Evolutionary conservation across 2,113 vertebrate species (phyloP).

Genomic region (Phycodurus eques): DNA sequence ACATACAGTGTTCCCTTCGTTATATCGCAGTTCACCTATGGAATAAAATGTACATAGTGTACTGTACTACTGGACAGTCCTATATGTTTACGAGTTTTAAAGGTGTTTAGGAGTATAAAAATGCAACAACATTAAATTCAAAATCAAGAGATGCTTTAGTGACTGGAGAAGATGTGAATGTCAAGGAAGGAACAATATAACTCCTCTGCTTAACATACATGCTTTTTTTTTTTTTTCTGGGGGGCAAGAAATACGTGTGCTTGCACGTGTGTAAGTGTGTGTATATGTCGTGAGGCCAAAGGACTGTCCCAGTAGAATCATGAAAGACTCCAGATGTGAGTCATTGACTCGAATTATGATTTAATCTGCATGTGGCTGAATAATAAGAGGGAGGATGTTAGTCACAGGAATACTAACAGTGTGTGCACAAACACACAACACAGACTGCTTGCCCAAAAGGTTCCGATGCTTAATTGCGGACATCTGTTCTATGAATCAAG

Average conservation of each 20-base stretch:
- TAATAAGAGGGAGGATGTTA: neutral
- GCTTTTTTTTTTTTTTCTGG: neutral
- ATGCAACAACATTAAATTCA: too few relatives aligned
- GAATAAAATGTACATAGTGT: too few relatives aligned
- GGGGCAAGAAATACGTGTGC: neutral
- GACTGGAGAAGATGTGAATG: neutral
- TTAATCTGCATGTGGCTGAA: constrained; percentile 2
- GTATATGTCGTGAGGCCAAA: neutral
- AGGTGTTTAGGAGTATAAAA: too few relatives aligned
- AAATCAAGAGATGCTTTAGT: too few relatives aligned
- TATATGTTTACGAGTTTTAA: too few relatives aligned
- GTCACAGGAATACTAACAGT: neutral
- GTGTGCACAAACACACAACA: neutral
- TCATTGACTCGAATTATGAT: constrained; percentile 6
- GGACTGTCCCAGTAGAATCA: neutral
- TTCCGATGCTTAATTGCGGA: constrained; percentile 2
- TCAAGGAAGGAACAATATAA: neutral
- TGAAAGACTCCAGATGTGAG: constrained; percentile 1
- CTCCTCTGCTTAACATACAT: neutral
- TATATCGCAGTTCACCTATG: too few relatives aligned
- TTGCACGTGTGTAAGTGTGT: neutral
- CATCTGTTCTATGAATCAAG: constrained; percentile 16
- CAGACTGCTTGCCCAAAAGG: neutral
- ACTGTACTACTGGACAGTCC: too few relatives aligned
- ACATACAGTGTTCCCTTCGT: too few relatives aligned